phyloP scores from a whole-genome alignment of 2,888 invertebrate genomes.

The Andrena fulva region DNA sequence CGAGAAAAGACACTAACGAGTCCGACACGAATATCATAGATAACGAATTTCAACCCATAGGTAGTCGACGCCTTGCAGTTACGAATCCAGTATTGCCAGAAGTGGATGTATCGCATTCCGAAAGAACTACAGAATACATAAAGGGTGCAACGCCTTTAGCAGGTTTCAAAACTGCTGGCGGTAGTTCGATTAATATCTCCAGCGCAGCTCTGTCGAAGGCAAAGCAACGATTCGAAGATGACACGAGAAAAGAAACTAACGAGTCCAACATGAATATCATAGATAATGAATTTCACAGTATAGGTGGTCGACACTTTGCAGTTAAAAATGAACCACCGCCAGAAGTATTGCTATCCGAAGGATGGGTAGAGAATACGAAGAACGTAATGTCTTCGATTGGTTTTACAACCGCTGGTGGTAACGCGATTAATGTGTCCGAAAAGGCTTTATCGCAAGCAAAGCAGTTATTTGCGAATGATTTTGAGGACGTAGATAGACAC shows the following conservation, averaged over 20 bases:
- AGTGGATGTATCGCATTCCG: not conserved
- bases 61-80: constrained; percentile 7
- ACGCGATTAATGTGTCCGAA: constrained; percentile 12
- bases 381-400: not conserved
- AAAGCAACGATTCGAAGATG: constrained; percentile 6
- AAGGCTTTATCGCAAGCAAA: constrained; percentile 6
- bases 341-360: not conserved
- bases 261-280: not conserved
- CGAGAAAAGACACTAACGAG: not conserved
- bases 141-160: not conserved
- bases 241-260: not conserved
- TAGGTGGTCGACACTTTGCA: constrained; percentile 6
- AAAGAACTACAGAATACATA: not conserved
- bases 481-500: constrained; percentile 7
- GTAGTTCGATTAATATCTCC: not conserved
- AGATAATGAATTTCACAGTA: constrained; percentile 34
- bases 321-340: constrained; percentile 15
- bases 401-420: not conserved
- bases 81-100: constrained; percentile 20
- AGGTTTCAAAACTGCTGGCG: not conserved
- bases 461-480: constrained; percentile 5
- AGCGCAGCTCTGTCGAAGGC: constrained; percentile 11
- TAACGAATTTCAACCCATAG: constrained; percentile 36
- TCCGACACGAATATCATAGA: not conserved
- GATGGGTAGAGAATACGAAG: not conserved